These are phyloP conservation scores for Gracilinanus agilis DNA, from an alignment of 2,113 vertebrate species.

Conservation along the genomic window DNA sequence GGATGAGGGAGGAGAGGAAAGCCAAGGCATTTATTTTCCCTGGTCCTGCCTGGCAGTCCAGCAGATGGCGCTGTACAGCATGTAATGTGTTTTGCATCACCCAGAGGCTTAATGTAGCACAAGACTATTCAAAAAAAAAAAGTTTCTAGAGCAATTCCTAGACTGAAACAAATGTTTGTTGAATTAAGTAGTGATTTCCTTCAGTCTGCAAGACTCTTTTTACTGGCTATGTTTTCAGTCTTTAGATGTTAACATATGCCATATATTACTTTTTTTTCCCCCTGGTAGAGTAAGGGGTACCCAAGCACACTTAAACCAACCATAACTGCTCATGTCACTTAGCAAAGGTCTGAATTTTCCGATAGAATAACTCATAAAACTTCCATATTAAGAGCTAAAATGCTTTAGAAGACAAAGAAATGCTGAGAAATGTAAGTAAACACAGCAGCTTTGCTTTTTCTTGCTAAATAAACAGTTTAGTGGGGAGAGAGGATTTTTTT, in stretches of 20 bases:
- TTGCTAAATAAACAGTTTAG: slow-evolving; percentile 73
- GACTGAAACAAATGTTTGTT: slow-evolving; percentile 92
- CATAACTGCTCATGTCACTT: slow-evolving; percentile 76
- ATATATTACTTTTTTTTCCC: slow-evolving; percentile 63
- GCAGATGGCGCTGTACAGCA: slow-evolving; percentile 88
- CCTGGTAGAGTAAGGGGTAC: slow-evolving; percentile 72
- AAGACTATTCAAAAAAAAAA: slow-evolving; percentile 68
- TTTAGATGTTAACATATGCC: slow-evolving; percentile 80
- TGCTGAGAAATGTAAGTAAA: slow-evolving; percentile 90
- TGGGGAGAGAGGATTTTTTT: slow-evolving; percentile 29
- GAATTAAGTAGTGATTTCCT: slow-evolving; percentile 96
- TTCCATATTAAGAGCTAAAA: slow-evolving; percentile 79
- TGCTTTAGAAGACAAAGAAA: slow-evolving; percentile 84
- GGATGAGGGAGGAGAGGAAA: not conserved
- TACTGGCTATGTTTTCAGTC: slow-evolving; percentile 81
- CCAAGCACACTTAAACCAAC: slow-evolving; percentile 72
- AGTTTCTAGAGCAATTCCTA: slow-evolving; percentile 85
- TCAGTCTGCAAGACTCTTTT: slow-evolving; percentile 81
- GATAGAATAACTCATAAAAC: slow-evolving; percentile 78
- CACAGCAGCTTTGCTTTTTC: slow-evolving; percentile 82
- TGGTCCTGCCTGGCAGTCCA: slow-evolving; percentile 45
- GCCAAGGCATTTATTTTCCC: not conserved
- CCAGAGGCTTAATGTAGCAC: not conserved
- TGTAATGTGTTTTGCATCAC: slow-evolving; percentile 68
- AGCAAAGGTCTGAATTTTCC: slow-evolving; percentile 81